These are phyloP conservation scores for Griposia aprilina DNA, from an alignment of 2,888 invertebrate genomes.

Conservation along the genomic window DNA sequence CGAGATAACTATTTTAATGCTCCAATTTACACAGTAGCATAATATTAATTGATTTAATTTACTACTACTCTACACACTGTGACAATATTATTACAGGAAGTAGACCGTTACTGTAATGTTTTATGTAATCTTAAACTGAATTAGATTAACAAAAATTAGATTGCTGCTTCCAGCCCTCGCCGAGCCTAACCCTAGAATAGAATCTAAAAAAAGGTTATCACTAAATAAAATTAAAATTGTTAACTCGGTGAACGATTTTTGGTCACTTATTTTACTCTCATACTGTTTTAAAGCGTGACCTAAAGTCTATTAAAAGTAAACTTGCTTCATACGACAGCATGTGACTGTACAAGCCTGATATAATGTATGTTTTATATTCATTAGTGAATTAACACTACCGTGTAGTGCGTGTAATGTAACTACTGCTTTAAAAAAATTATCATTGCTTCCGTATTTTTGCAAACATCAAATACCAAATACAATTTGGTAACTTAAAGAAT, in stretches of 20 bases:
- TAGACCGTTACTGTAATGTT: not conserved
- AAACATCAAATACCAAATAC: constrained; percentile 28
- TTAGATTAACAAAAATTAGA: constrained; percentile 3
- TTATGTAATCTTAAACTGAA: not conserved
- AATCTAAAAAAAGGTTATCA: not conserved
- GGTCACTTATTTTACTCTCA: constrained; percentile 36
- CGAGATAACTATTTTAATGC: constrained; percentile 67
- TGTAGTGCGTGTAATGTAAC: constrained; percentile 66
- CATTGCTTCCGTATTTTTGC: constrained; percentile 48
- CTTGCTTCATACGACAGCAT: constrained; percentile 74
- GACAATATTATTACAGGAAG: constrained; percentile 8
- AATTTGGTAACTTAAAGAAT: constrained; percentile 56
- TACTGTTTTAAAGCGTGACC: constrained; percentile 35
- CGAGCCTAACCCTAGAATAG: not conserved
- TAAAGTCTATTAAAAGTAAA: constrained; percentile 36
- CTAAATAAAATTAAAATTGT: constrained; percentile 54
- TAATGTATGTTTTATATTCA: constrained; percentile 66
- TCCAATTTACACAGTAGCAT: constrained; percentile 2
- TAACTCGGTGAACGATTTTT: constrained; percentile 68
- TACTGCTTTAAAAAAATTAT: constrained; percentile 40
- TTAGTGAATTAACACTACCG: constrained; percentile 67
- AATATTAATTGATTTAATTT: not conserved
- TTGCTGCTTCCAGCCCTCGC: not conserved
- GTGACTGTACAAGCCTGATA: constrained; percentile 63
- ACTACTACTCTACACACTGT: not conserved